Percentiles rank a stretch among this genome's conserved stretches.
phyloP scores from a whole-genome alignment of 2,888 invertebrate genomes.

The Meliscaeva auricollis region DNA sequence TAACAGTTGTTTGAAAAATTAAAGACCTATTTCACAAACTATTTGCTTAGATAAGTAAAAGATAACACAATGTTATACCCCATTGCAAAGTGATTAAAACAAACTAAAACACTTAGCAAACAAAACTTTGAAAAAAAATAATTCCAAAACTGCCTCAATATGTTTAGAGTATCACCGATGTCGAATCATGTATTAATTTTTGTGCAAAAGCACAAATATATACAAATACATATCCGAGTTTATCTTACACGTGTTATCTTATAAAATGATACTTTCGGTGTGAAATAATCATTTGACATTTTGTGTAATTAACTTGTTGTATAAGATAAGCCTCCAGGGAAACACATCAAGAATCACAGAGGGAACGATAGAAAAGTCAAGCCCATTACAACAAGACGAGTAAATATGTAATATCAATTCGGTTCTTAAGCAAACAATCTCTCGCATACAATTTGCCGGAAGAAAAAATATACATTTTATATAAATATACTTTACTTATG shows the following conservation, averaged over 20 bases:
- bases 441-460: constrained; percentile 6
- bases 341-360: constrained; percentile 29
- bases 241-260: constrained; percentile 42
- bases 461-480: constrained; percentile 9
- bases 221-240: not conserved
- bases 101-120: not conserved
- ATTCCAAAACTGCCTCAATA: not conserved
- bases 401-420: constrained; percentile 15
- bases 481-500: not conserved
- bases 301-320: constrained; percentile 29
- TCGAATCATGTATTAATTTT: not conserved
- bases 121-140: not conserved
- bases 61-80: not conserved
- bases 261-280: constrained; percentile 43
- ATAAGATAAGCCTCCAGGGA: constrained; percentile 38
- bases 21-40: too few relatives aligned
- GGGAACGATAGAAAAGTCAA: constrained; percentile 19
- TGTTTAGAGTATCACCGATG: not conserved
- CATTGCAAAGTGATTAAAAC: not conserved
- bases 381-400: not conserved
- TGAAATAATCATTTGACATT: constrained; percentile 20
- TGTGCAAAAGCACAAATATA: not conserved
- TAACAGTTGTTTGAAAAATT: too few relatives aligned
- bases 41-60: too few relatives aligned
- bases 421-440: constrained; percentile 7